Conservation (phyloP, 2,113 vertebrate genomes). For the Castor canadensis region DNA sequence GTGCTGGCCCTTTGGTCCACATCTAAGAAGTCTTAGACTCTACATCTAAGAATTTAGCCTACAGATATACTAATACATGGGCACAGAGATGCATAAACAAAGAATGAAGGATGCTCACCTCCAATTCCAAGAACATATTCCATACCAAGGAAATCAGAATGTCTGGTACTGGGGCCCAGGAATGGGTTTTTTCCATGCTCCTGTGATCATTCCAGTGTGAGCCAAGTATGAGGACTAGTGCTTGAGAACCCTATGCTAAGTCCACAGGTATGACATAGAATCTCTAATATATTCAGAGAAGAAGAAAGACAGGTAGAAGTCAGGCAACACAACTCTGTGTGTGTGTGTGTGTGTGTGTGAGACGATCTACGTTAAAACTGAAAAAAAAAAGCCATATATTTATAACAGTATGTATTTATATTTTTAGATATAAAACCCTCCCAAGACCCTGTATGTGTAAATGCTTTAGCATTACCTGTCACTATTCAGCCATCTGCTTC, state of each 20-base stretch:
- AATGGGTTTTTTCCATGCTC: background rate
- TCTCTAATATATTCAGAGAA: background rate
- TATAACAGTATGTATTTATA: background rate
- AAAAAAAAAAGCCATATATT: conserved; percentile 7
- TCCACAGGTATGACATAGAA: background rate
- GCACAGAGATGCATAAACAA: background rate
- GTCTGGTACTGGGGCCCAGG: background rate
- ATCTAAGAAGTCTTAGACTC: background rate
- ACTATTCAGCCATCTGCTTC: conserved; percentile 3
- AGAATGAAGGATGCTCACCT: background rate
- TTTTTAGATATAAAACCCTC: background rate
- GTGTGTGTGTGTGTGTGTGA: too few species aligned
- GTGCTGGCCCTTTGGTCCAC: background rate
- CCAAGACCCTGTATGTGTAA: background rate
- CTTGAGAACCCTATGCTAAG: background rate
- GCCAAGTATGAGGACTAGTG: background rate
- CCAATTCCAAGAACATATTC: background rate
- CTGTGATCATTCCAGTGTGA: background rate
- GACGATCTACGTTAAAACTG: conserved; percentile 36
- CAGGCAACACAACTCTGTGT: background rate
- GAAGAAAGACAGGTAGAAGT: background rate
- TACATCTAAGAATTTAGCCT: background rate
- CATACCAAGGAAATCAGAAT: background rate
- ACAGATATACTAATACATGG: background rate
- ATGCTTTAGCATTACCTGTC: too few species aligned